Percentiles rank a stretch among this genome's conserved stretches.
These are phyloP conservation scores for Patella caerulea DNA, from an alignment of 2,888 invertebrate species.

Conservation along the genomic window DNA sequence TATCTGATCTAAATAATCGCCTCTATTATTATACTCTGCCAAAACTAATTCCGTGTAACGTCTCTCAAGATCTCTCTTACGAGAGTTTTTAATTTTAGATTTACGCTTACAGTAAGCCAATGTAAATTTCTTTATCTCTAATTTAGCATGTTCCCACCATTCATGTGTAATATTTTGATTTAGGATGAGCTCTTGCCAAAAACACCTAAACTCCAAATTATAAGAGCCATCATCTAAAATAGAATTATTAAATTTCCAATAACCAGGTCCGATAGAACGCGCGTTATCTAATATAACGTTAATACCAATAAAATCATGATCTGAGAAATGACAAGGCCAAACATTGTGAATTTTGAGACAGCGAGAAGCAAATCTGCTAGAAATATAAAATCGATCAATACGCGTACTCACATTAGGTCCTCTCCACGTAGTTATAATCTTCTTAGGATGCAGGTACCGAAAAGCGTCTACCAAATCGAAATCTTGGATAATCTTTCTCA, in stretches of 20 bases:
- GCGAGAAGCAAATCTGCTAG: no score
- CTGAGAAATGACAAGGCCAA: constrained; percentile 4
- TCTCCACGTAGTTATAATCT: neutral
- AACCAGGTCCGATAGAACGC: neutral
- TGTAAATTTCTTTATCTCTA: neutral
- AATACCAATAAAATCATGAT: neutral
- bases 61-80: neutral
- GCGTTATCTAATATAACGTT: neutral
- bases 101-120: neutral
- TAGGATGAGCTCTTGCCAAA: neutral
- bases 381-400: no score
- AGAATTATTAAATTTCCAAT: constrained; percentile 3
- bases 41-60: constrained; percentile 4
- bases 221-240: neutral
- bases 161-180: neutral
- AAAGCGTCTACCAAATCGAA: constrained; percentile 26
- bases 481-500: constrained; percentile 22
- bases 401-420: neutral
- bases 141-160: constrained; percentile 1
- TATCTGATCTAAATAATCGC: constrained; percentile 8
- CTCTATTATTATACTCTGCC: constrained; percentile 11
- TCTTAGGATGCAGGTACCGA: constrained; percentile 19
- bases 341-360: constrained; percentile 10
- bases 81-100: neutral
- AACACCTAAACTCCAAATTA: neutral